A percentile compares a stretch with the other conserved stretches of the same genome.
Evolutionary conservation across 2,113 vertebrate genomes (phyloP).

Genomic region (Otolemur garnettii): DNA sequence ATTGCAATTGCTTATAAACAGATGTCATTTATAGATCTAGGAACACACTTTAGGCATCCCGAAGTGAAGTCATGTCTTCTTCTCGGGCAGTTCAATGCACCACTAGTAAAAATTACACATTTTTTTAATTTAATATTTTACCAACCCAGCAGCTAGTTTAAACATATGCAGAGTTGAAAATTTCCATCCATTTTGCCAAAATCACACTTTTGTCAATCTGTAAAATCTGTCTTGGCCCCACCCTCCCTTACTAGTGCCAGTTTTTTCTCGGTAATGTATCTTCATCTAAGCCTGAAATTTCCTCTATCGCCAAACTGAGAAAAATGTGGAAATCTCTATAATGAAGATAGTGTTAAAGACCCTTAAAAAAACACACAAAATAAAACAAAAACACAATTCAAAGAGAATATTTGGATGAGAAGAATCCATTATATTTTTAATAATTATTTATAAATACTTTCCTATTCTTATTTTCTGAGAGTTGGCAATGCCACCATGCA

Average conservation of each 20-base stretch:
- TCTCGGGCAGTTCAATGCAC: not conserved
- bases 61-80: not conserved
- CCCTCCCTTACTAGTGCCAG: not conserved
- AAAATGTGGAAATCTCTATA: not conserved
- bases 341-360: not conserved
- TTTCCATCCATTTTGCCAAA: conserved; percentile 31
- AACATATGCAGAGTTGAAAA: conserved; percentile 34
- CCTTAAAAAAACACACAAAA: not conserved
- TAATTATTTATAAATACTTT: not conserved
- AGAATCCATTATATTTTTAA: not conserved
- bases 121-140: conserved; percentile 48
- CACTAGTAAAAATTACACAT: not conserved
- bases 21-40: conserved; percentile 28
- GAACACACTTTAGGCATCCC: not conserved
- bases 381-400: not conserved
- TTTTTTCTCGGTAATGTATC: not conserved
- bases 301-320: not conserved
- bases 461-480: conserved; percentile 1
- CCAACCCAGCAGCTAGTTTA: not conserved
- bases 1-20: not conserved
- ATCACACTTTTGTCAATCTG: not conserved
- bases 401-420: not conserved
- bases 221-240: not conserved
- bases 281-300: conserved; percentile 1
- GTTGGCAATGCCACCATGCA: not conserved